Evolutionary conservation across 2,797 vertebrate species (phyloP), one percentile per base, ranked within the genome.

Genomic region (Bucorvus abyssinicus): DNA sequence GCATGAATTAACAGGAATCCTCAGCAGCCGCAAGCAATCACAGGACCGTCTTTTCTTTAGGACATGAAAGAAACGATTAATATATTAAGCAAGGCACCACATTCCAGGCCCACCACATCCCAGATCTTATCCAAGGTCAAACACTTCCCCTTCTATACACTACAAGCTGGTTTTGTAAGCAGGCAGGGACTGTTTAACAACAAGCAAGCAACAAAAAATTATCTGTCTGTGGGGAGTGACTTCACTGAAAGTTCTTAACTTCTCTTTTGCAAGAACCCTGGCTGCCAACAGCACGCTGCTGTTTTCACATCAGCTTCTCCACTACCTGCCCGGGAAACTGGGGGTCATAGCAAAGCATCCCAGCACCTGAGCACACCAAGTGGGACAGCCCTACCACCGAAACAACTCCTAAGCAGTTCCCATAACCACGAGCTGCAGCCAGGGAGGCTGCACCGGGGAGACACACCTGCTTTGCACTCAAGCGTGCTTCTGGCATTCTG

Each of bases 351-450:
- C 20, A 84, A 90, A 79, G 10, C 36, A 70, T 36, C 10, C n/a
- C 42, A 36, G 55, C 24, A 45, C 5, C 19, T 29, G 9, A 29
- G 4, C 29, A 32, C 36, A 32, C 19, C 38, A 56, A 44, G 23
- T 7, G 34, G 38, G 3, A 38, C 30, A 9, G 14, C 3, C 6
- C 3, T 60, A 29, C 7, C 10, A 30, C 21, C 4, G 2, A 20
- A 78, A 55, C 12, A 45, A 10, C 14, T 55, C 11, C 11, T 9
- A 2, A 7, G 19, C 29, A 45, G 50, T 20, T 14, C 19, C 40
- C 24, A 14, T 32, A 77, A n/a, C 14, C 24, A 36, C 22, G 42
- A 67, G 14, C 17, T n/a, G 13, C 45, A 59, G 22, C 7, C 11
- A 22, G 44, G 20, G 23, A 49, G 30, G 65, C 9, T 34, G 14